phyloP scores from a whole-genome alignment of 2,113 vertebrate genomes.

The Cichladusa arquata region DNA sequence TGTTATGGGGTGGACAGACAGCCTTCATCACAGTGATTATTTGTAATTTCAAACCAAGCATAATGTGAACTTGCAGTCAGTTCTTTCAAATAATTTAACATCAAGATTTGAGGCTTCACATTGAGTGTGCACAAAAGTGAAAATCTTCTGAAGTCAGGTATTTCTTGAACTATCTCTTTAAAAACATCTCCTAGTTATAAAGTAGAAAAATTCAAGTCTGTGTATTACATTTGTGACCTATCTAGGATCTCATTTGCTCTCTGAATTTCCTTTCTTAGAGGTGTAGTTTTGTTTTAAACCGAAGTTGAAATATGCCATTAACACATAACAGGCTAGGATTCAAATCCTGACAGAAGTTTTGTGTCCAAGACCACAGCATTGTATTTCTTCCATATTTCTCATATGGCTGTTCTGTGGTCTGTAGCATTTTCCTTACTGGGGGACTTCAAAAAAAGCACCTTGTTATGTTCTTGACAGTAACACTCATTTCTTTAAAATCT shows the following conservation, averaged over 20 bases:
- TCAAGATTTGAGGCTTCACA: neutral
- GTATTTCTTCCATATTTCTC: neutral
- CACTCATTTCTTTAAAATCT: neutral
- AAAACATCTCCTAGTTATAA: neutral
- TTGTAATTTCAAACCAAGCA: neutral
- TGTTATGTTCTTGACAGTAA: accelerated
- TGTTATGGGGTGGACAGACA: neutral
- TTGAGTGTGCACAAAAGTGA: neutral
- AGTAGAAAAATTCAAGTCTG: neutral
- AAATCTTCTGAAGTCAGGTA: neutral
- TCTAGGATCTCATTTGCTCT: neutral
- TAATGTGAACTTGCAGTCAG: neutral
- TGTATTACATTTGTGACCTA: neutral
- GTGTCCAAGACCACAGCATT: neutral
- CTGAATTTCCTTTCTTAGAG: neutral
- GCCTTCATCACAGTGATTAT: neutral
- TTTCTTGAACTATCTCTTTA: neutral
- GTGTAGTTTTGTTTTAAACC: neutral
- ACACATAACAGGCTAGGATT: neutral
- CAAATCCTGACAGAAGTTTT: neutral
- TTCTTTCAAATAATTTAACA: neutral
- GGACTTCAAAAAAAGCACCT: neutral
- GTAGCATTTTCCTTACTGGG: neutral
- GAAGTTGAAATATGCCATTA: neutral
- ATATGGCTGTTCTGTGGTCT: neutral